A percentile compares a stretch with the other conserved stretches of the same genome.
Evolutionary conservation across 2,888 invertebrate genomes (phyloP).

Genomic region (Dynastes hyllus): DNA sequence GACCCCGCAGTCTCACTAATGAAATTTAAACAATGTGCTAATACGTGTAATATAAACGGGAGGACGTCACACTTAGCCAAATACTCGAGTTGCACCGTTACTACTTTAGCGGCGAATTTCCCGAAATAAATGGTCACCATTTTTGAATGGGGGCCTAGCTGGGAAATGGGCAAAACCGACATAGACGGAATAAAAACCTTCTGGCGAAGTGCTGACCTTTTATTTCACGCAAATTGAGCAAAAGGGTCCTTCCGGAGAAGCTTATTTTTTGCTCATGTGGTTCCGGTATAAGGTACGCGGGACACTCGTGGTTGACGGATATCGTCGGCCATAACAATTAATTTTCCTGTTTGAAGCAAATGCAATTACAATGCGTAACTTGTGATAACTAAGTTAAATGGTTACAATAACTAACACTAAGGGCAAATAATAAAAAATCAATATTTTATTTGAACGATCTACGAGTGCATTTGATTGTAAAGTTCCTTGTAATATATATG

Average conservation of each 20-base stretch:
- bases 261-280: conserved; percentile 17
- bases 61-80: conserved; percentile 8
- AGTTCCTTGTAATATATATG: too few relatives aligned
- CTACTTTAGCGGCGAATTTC: neutral
- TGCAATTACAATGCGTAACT: neutral
- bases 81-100: neutral
- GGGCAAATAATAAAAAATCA: too few relatives aligned
- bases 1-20: conserved; percentile 20
- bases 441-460: too few relatives aligned
- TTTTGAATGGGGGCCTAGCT: neutral
- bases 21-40: conserved; percentile 48
- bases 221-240: conserved; percentile 39
- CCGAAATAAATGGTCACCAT: conserved; percentile 22
- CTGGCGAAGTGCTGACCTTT: conserved; percentile 40
- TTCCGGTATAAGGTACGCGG: neutral
- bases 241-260: conserved; percentile 29
- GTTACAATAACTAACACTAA: neutral
- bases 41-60: conserved; percentile 39
- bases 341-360: conserved; percentile 3
- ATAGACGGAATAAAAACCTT: conserved; percentile 34
- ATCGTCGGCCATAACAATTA: conserved; percentile 4
- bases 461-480: too few relatives aligned
- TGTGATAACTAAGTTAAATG: too few relatives aligned
- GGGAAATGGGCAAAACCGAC: conserved; percentile 7
- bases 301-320: neutral